phyloP scores from a whole-genome alignment of 2,797 vertebrate genomes.

The Hirundo rustica region DNA sequence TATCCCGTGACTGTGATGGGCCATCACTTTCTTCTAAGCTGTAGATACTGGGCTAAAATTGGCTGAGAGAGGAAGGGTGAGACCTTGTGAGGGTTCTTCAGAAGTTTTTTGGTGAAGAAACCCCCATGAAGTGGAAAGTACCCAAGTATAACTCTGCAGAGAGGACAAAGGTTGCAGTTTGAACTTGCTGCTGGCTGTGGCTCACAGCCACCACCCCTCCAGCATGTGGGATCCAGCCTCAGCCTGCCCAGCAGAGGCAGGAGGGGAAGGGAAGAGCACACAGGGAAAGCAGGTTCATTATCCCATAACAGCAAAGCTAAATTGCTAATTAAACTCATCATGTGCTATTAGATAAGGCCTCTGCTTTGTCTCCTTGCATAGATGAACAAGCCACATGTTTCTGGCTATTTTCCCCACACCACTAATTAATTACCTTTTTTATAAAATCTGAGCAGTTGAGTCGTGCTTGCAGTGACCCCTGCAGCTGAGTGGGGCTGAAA shows the following conservation, averaged over 20 bases:
- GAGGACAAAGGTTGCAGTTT: neutral
- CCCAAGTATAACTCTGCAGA: neutral
- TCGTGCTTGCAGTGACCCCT: neutral
- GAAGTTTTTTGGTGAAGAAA: neutral
- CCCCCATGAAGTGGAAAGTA: neutral
- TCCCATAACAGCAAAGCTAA: neutral
- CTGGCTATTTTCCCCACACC: neutral
- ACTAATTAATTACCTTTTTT: neutral
- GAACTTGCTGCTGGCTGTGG: neutral
- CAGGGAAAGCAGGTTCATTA: neutral
- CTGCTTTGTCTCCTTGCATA: neutral
- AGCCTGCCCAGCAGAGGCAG: neutral
- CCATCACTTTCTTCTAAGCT: neutral
- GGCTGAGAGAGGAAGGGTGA: neutral
- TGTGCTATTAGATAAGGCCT: neutral
- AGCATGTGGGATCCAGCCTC: accelerated
- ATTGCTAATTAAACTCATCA: conserved; percentile 42
- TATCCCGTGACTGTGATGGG: neutral
- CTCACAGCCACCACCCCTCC: neutral
- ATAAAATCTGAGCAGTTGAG: neutral
- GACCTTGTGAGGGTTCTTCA: neutral
- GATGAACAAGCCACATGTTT: neutral
- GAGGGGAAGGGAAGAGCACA: neutral
- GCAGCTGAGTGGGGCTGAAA: neutral
- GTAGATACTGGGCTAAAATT: neutral